phyloP scores from a whole-genome alignment of 2,797 vertebrate species.

The Limnodromus scolopaceus region DNA sequence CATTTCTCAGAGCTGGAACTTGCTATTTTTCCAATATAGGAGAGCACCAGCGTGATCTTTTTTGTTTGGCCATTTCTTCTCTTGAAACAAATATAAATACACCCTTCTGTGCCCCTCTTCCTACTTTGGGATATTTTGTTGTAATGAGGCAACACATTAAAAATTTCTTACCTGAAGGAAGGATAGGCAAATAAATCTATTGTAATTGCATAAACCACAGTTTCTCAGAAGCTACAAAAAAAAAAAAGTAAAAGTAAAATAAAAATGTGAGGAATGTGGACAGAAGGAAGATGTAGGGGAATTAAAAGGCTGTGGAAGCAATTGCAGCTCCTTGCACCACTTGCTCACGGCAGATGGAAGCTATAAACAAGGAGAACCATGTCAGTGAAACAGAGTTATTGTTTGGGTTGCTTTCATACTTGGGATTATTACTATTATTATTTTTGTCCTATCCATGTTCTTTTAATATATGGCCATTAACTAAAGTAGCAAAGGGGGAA shows the following conservation, averaged over 20 bases:
- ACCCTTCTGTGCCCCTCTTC: neutral
- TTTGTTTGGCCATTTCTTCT: neutral
- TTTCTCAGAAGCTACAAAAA: neutral
- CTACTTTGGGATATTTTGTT: neutral
- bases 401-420: neutral
- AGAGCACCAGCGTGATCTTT: neutral
- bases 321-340: neutral
- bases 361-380: neutral
- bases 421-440: conserved; percentile 13
- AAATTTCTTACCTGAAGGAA: neutral
- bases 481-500: neutral
- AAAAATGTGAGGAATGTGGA: rapidly evolving
- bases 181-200: neutral
- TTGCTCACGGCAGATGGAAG: neutral
- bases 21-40: neutral
- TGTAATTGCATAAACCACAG: neutral
- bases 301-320: neutral
- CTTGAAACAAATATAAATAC: neutral
- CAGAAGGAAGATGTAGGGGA: neutral
- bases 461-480: conserved; percentile 24
- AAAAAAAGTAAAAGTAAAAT: no score
- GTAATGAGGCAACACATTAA: neutral
- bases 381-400: conserved; percentile 11
- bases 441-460: neutral
- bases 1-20: neutral